Evolutionary conservation across 2,113 vertebrate genomes (phyloP), one percentile per base, ranked within the genome.

Genomic region (Pipra filicauda): DNA sequence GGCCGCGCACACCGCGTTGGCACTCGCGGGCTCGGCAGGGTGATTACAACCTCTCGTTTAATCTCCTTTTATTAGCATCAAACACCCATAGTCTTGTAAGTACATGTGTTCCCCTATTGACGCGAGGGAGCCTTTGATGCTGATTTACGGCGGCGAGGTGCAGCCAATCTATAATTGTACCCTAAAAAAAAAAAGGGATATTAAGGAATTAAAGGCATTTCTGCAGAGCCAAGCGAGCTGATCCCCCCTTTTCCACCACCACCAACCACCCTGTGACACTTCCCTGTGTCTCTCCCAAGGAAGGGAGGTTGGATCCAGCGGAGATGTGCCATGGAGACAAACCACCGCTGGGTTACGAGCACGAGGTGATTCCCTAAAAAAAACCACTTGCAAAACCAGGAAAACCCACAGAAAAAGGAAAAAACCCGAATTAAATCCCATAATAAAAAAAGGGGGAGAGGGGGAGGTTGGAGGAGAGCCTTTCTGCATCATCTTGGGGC

Each of bases 51-150:
- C 96, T 97, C 95, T 95, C 61, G 87, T 97, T 96, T 98, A 97
- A 95, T 97, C 97, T 96, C 55, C 35, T 97, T 98, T 98, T 98
- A 98, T 97, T 96, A 98, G 98, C 98, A 97, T 98, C 97, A 97
- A 96, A 97, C 97, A 96, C 95, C 97, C 96, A 76, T 46, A 94
- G 94, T 97, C 98, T 90, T 98, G 98, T 94, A 96, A 97, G 96
- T 94, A 97, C 97, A 96, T 96, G 98, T 96, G 98, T 74, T 94
- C 97, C 87, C 52, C 90, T 84, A 89, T 91, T 96, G 97, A 97
- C 90, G 96, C 95, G 80, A 85, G 71, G 96, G 95, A 89, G 96
- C 96, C 98, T 98, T 98, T 98, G 97, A 98, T 97, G 97, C 97
- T 95, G 97, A 95, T 97, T 97, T 96, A 97, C 93, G 22, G 97